Evolutionary conservation across 2,888 invertebrate genomes (phyloP).

Genomic region (Strigamia crassipes): DNA sequence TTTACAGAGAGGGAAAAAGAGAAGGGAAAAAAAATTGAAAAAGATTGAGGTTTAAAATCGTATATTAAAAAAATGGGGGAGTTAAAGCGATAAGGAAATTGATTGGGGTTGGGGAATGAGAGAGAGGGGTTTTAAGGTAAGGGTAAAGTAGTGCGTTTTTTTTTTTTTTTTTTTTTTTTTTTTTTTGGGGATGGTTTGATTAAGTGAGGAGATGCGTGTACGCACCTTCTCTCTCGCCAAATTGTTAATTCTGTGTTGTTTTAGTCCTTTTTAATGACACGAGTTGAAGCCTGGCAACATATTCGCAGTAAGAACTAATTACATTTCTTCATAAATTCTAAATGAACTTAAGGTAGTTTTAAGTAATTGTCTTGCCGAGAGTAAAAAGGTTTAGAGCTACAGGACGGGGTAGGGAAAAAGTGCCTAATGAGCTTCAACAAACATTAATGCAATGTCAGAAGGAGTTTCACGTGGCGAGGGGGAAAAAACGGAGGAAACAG

Average conservation of each 20-base stretch:
- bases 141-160: slow-evolving; percentile 2
- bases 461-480: slow-evolving; percentile 21
- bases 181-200: slow-evolving; percentile 32
- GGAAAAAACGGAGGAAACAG: not conserved
- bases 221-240: slow-evolving; percentile 28
- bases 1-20: not conserved
- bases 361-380: slow-evolving; percentile 45
- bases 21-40: not conserved
- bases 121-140: slow-evolving; percentile 4
- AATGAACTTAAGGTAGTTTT: slow-evolving; percentile 46
- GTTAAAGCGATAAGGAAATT: slow-evolving; percentile 36
- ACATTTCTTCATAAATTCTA: slow-evolving; percentile 47
- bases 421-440: slow-evolving; percentile 44
- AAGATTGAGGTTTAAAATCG: slow-evolving; percentile 1
- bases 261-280: slow-evolving; percentile 44
- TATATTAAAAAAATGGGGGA: not conserved
- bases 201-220: slow-evolving; percentile 33
- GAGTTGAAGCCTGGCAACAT: slow-evolving; percentile 33
- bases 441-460: slow-evolving; percentile 44
- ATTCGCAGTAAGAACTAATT: slow-evolving; percentile 45
- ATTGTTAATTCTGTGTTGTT: slow-evolving; percentile 30
- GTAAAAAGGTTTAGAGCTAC: slow-evolving; percentile 41
- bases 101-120: not conserved
- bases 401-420: slow-evolving; percentile 42
- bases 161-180: too few species aligned